Conservation (phyloP, 2,797 vertebrate genomes). For the Stomatorhinus walkeri region DNA sequence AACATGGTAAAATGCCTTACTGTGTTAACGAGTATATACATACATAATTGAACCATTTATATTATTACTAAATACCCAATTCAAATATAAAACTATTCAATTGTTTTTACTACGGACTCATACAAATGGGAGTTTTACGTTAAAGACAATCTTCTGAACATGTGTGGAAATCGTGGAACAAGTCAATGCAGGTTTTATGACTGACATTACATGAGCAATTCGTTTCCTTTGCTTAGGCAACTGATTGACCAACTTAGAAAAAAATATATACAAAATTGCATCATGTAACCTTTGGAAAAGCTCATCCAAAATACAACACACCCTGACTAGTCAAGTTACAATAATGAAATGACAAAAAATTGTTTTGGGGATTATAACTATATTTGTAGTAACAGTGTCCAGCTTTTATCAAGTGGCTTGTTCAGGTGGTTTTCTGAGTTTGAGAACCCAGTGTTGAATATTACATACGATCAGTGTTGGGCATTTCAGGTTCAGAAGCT, state of each 20-base stretch:
- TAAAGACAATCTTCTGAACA: neutral
- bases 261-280: neutral
- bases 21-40: neutral
- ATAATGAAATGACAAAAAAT: neutral
- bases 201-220: neutral
- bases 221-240: neutral
- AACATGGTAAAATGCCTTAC: neutral
- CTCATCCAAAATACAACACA: neutral
- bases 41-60: neutral
- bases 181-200: neutral
- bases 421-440: neutral
- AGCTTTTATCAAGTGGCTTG: neutral
- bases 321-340: neutral
- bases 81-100: neutral
- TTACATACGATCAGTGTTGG: neutral
- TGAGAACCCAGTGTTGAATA: neutral
- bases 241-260: neutral
- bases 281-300: neutral
- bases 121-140: neutral
- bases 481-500: too few species aligned
- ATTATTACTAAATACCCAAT: neutral
- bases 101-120: neutral
- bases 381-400: neutral
- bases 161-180: neutral
- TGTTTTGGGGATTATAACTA: neutral